Evolutionary conservation across 1,140 invertebrate genomes (phyloP).

Genomic region (Melitaea cinxia): DNA sequence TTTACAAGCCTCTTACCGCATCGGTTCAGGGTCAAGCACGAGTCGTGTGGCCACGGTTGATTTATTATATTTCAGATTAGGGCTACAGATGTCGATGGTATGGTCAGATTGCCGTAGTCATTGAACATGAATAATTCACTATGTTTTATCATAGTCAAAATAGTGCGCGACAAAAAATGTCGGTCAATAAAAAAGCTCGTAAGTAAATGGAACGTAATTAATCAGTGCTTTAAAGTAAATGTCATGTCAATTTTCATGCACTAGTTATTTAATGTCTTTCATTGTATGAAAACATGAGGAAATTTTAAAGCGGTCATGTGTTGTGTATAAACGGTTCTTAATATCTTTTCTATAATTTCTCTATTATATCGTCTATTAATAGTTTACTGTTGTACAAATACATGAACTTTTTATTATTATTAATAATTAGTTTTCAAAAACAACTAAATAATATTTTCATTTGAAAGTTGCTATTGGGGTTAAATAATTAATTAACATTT

Average conservation of each 20-base stretch:
- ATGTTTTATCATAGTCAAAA: conserved; percentile 42
- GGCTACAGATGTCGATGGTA: conserved; percentile 30
- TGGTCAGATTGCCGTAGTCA: conserved; percentile 13
- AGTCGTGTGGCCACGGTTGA: conserved; percentile 16
- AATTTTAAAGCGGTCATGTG: neutral
- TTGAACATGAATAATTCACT: conserved; percentile 50
- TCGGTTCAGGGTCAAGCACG: conserved; percentile 30
- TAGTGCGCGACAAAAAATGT: conserved; percentile 40
- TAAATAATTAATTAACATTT: no score
- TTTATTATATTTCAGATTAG: conserved; percentile 41
- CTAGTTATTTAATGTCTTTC: neutral
- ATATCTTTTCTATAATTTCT: no score
- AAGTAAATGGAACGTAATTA: conserved; percentile 50
- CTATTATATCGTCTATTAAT: no score
- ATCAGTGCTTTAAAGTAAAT: conserved; percentile 52
- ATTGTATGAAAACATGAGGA: neutral
- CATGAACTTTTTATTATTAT: no score
- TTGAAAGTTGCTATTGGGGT: no score
- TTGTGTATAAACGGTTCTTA: neutral
- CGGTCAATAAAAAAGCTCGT: conserved; percentile 44
- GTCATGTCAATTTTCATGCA: conserved; percentile 46
- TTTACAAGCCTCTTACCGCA: conserved; percentile 26
- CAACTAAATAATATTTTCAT: no score
- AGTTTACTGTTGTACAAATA: no score
- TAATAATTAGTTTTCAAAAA: no score